A percentile compares a stretch with the other conserved stretches of the same genome.
Evolutionary conservation across 2,888 invertebrate species (phyloP).

Genomic region (Caenorhabditis angaria): DNA sequence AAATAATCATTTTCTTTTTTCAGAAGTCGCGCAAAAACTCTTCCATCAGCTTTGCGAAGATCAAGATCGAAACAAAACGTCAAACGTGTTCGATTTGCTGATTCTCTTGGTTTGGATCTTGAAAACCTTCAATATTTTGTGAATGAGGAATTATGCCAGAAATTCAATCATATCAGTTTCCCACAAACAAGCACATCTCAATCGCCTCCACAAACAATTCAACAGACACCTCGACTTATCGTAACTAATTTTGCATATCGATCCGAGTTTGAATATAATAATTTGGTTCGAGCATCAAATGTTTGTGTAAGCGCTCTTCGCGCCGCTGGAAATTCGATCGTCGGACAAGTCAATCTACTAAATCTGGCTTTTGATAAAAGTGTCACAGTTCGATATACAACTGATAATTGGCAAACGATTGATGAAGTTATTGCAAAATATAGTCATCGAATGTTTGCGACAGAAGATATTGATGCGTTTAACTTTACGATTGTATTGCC

Average conservation of each 20-base stretch:
- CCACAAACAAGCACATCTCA: neutral
- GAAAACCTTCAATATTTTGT: conserved; percentile 47
- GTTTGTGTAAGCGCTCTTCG: conserved; percentile 47
- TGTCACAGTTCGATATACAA: conserved; percentile 47
- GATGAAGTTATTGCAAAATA: conserved; percentile 39
- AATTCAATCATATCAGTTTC: conserved; percentile 29
- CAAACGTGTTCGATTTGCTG: conserved; percentile 53
- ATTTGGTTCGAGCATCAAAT: conserved; percentile 18
- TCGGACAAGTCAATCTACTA: conserved; percentile 52
- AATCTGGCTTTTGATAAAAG: conserved; percentile 50
- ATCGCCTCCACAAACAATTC: conserved; percentile 10
- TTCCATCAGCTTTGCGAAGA: conserved; percentile 45
- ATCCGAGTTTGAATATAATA: conserved; percentile 42
- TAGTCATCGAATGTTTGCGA: conserved; percentile 45
- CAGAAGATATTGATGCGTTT: conserved; percentile 53
- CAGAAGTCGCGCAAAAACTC: conserved; percentile 42
- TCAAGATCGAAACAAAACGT: conserved; percentile 40
- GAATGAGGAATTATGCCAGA: conserved; percentile 26
- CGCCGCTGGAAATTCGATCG: conserved; percentile 32
- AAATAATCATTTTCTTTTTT: conserved; percentile 9
- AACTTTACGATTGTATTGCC: conserved; percentile 45
- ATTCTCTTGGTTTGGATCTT: conserved; percentile 49
- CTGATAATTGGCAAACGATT: conserved; percentile 39
- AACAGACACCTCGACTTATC: conserved; percentile 29
- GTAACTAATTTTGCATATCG: conserved; percentile 48